Evolutionary conservation across 2,888 invertebrate genomes (phyloP).

Genomic region (Pedicia rivosa): DNA sequence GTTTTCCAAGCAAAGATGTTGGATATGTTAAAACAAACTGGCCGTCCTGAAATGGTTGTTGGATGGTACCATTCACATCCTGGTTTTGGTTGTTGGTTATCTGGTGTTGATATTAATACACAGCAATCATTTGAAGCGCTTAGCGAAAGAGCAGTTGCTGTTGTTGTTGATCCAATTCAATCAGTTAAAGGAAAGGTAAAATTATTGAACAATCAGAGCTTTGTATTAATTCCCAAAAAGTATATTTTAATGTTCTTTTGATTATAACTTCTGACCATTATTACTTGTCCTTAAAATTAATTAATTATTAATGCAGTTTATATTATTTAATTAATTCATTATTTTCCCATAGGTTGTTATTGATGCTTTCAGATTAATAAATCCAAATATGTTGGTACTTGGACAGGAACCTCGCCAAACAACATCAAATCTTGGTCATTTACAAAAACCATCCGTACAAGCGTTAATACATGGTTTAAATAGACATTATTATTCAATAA

Average conservation of each 20-base stretch:
- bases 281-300: too few species aligned
- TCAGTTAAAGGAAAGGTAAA: slow-evolving; percentile 89
- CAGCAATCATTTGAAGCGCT: slow-evolving; percentile 98
- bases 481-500: slow-evolving; percentile 97
- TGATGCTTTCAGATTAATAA: slow-evolving; percentile 97
- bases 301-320: neutral
- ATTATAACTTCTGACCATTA: too few species aligned
- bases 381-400: slow-evolving; percentile 97
- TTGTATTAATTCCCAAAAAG: too few species aligned
- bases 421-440: slow-evolving; percentile 94
- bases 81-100: slow-evolving; percentile 99
- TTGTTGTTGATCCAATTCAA: slow-evolving; percentile 98
- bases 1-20: slow-evolving; percentile 99
- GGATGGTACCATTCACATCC: slow-evolving; percentile 99
- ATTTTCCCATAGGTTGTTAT: slow-evolving; percentile 65
- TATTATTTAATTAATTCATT: neutral
- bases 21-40: slow-evolving; percentile 95
- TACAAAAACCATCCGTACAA: slow-evolving; percentile 98
- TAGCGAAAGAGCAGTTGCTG: slow-evolving; percentile 95
- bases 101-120: slow-evolving; percentile 98
- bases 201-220: too few species aligned
- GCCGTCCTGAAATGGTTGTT: slow-evolving; percentile 98
- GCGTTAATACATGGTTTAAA: slow-evolving; percentile 97
- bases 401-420: slow-evolving; percentile 98
- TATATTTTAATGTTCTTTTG: too few species aligned